A percentile compares a stretch with the other conserved stretches of the same genome.
Evolutionary conservation across 2,797 vertebrate genomes (phyloP).

Genomic region (Ataeniobius toweri): DNA sequence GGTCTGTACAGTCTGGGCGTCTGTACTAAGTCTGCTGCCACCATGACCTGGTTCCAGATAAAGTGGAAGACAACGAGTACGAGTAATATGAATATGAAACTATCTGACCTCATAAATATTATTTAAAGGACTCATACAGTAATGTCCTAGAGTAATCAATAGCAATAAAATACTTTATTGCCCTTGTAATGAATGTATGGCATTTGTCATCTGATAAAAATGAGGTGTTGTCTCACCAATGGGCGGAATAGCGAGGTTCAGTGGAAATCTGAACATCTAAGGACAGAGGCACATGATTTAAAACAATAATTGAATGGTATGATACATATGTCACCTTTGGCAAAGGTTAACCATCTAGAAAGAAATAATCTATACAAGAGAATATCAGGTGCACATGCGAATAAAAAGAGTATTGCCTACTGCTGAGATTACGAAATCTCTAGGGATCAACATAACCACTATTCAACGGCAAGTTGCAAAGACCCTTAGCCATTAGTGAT

Average conservation of each 20-base stretch:
- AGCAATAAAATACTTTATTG: neutral
- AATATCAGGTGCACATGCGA: neutral
- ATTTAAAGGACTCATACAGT: constrained; percentile 32
- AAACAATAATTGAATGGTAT: neutral
- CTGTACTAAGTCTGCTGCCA: too few relatives aligned
- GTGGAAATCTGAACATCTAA: constrained; percentile 1
- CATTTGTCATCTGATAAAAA: constrained; percentile 1
- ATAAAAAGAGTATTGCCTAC: neutral
- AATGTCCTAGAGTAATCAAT: constrained; percentile 1
- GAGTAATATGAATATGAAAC: constrained; percentile 25
- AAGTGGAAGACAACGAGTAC: too few relatives aligned
- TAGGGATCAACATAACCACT: neutral
- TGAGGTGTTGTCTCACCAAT: constrained; percentile 12
- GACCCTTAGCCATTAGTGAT: too few relatives aligned
- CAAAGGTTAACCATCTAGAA: neutral
- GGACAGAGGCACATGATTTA: neutral
- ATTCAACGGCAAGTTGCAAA: neutral
- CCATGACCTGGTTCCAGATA: too few relatives aligned
- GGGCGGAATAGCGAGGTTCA: neutral
- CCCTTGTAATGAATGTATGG: constrained; percentile 7
- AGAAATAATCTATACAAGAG: neutral
- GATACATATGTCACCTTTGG: neutral
- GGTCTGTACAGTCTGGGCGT: too few relatives aligned
- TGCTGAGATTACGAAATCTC: neutral
- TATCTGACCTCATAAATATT: constrained; percentile 30